Evolutionary conservation across 2,888 invertebrate species (phyloP).

Genomic region (Lomographa bimaculata): DNA sequence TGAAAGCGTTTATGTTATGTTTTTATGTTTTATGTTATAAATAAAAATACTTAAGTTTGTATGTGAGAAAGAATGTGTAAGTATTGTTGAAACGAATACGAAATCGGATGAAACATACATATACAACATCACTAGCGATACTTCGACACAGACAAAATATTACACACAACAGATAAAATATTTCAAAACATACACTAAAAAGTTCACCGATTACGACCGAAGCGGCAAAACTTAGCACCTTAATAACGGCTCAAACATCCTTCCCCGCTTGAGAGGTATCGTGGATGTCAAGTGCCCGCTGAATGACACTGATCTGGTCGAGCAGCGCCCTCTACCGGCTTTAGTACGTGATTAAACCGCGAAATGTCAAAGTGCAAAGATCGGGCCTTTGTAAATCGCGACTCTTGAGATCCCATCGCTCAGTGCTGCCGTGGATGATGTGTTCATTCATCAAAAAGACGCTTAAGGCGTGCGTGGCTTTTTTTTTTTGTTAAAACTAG

Average conservation of each 20-base stretch:
- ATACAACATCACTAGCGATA: no score
- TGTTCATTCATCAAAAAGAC: slow-evolving; percentile 73
- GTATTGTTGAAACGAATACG: no score
- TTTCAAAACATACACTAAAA: no score
- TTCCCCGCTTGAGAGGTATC: slow-evolving; percentile 60
- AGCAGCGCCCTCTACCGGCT: slow-evolving; percentile 52
- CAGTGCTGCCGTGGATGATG: slow-evolving; percentile 59
- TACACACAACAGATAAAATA: no score
- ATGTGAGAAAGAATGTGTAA: no score
- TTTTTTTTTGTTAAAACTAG: slow-evolving; percentile 32
- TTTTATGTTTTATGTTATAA: no score
- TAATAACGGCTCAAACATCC: slow-evolving; percentile 52
- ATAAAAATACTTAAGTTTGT: no score
- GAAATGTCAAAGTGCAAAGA: slow-evolving; percentile 83
- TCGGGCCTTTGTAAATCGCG: slow-evolving; percentile 62
- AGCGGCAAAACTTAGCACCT: slow-evolving; percentile 27
- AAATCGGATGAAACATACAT: no score
- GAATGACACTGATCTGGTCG: slow-evolving; percentile 59
- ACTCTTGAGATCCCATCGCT: slow-evolving; percentile 53
- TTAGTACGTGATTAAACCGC: slow-evolving; percentile 81
- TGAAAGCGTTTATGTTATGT: no score
- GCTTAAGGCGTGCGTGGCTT: slow-evolving; percentile 50
- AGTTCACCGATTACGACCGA: slow-evolving; percentile 44
- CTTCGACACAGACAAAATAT: no score
- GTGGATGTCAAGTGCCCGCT: slow-evolving; percentile 70